Base-by-base conservation (phyloP, 1,140 invertebrate species). In the Papilio polyxenes region DNA sequence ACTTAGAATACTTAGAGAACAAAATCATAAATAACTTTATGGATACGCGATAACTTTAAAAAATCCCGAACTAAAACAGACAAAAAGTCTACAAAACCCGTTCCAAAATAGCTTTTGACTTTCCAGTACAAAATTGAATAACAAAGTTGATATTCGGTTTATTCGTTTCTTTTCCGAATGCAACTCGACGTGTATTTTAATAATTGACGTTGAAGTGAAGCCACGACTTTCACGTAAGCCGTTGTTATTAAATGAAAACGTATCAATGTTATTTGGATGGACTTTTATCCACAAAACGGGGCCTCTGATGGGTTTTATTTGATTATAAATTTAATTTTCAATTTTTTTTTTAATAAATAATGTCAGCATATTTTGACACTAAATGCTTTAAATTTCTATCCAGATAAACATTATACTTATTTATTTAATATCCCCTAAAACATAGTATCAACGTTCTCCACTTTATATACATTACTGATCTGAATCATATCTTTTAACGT, bases 81-180 rank as follows among this genome's bases (percentile, higher is more conserved):
- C 37, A 13, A 37, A 72, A 72, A 72, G 31, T 72, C 23, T 72
- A 72, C 65, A 72, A 72, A 72, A 40, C 65, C 65, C 4, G 13
- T 72, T 37, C 31, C 65, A 7, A 40, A 72, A 72, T 72, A 15
- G 65, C 31, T 37, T 72, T 72, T 40, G 65, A 72, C 65, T 37
- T 72, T 72, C 65, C 31, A 37, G 65, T 40, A 72, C 23, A 72
- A 72, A 72, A 72, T 65, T 72, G 65, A 17, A 40, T 72, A 72
- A 72, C 65, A 72, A 72, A 72, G 65, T 72, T 72, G 65, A 72
- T 69, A 69, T 72, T 72, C 65, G 11, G 65, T 37, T 72, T 72
- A 13, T 72, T 65, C 23, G 2, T 65, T 72, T 37, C 65, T 72
- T 72, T 72, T 72, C 6, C 65, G 65, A 72, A 72, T 37, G 65